Conservation (phyloP, 2,888 invertebrate genomes). For the Lasius fuliginosus region DNA sequence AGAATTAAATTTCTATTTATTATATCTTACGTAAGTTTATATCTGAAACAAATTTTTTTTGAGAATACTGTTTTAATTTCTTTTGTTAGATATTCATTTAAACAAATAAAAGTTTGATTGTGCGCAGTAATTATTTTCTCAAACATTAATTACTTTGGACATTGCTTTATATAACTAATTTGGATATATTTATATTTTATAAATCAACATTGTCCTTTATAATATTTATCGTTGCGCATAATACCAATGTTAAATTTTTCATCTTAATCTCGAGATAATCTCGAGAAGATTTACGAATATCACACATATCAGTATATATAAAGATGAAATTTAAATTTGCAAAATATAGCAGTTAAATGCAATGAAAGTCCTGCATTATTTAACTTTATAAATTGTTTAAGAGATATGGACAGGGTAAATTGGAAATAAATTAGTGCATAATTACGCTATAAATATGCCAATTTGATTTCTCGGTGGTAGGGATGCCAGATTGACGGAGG, state of each 20-base stretch:
- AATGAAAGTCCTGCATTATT: background rate
- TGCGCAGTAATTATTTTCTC: constrained; percentile 7
- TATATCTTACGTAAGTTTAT: background rate
- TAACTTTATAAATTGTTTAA: background rate
- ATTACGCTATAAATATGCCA: background rate
- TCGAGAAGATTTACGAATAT: background rate
- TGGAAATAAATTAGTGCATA: background rate
- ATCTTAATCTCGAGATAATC: background rate
- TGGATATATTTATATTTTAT: constrained; percentile 2
- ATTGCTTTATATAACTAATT: background rate
- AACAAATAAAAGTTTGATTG: background rate
- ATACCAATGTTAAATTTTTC: background rate
- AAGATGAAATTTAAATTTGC: background rate
- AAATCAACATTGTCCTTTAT: background rate
- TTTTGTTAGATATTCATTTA: constrained; percentile 7
- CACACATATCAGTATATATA: background rate
- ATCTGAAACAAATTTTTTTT: background rate
- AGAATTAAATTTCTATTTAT: background rate
- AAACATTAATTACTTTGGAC: constrained; percentile 7
- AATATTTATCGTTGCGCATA: background rate
- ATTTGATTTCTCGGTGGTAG: background rate
- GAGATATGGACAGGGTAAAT: background rate
- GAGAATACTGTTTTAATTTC: background rate
- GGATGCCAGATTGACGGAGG: background rate
- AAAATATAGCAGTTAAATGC: background rate